These are phyloP conservation scores for Chondrosia reniformis DNA, from an alignment of 37 sponge, comb jelly and placozoan genomes.

Conservation along the genomic window DNA sequence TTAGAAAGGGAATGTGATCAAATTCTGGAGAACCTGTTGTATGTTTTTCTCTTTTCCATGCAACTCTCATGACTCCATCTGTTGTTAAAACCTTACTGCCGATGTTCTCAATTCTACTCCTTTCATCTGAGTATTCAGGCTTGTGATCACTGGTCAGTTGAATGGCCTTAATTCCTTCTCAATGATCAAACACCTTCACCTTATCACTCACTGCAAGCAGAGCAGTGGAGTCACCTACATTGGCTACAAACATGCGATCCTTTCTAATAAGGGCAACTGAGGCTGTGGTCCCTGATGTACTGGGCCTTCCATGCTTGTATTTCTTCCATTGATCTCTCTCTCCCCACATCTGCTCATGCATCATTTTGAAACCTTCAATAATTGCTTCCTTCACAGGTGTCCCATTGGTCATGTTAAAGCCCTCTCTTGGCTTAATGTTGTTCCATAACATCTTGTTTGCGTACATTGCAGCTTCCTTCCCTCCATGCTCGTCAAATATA, in stretches of 20 bases:
- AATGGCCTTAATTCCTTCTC: slow-evolving; percentile 44
- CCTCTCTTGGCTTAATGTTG: slow-evolving; percentile 28
- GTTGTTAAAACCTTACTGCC: slow-evolving; percentile 64
- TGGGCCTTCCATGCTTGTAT: slow-evolving; percentile 61
- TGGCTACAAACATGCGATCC: slow-evolving; percentile 74
- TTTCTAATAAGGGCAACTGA: slow-evolving; percentile 69
- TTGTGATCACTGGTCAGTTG: slow-evolving; percentile 90
- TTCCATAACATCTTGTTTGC: slow-evolving; percentile 80
- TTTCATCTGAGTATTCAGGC: slow-evolving; percentile 81
- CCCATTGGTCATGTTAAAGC: slow-evolving; percentile 34
- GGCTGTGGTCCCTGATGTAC: slow-evolving; percentile 92
- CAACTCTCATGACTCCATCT: slow-evolving; percentile 80
- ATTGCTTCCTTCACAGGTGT: slow-evolving; percentile 58
- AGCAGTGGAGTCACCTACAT: slow-evolving; percentile 89
- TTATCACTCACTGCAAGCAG: slow-evolving; percentile 36
- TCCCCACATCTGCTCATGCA: slow-evolving; percentile 73
- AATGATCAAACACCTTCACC: too few species aligned
- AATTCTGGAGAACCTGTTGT: slow-evolving; percentile 7
- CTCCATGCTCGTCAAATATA: slow-evolving; percentile 94
- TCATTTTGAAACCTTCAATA: slow-evolving; percentile 55
- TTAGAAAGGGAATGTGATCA: slow-evolving; percentile 85
- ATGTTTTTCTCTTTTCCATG: slow-evolving; percentile 76
- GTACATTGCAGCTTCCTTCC: slow-evolving; percentile 83
- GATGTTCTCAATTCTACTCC: slow-evolving; percentile 44
- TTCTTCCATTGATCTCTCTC: slow-evolving; percentile 73